Base-by-base conservation (phyloP, 2,797 vertebrate genomes). In the Oreortyx pictus region DNA sequence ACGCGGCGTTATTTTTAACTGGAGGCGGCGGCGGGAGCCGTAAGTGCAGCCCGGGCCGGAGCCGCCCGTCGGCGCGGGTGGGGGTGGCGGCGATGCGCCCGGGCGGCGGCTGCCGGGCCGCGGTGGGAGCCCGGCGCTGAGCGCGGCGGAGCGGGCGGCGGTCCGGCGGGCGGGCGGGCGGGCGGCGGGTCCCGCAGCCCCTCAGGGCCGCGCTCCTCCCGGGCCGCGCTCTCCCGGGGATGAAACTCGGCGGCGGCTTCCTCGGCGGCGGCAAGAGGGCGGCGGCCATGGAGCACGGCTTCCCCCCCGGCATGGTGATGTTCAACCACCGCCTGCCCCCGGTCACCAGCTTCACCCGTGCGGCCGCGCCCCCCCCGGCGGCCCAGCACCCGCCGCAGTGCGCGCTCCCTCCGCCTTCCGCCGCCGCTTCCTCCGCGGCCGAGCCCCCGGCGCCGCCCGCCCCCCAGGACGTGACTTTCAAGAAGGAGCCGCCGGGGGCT, bases 251-350 rank as follows among this genome's bases (percentile, higher is more conserved):
- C 97, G 98, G 99, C 97, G 98, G 99, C 96, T 99, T 99, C 98
- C 97, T 98, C 97, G 98, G 98, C 86, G 98, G 98, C 92, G 67
- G 96, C 94, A 98, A 98, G 95, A 98, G 98, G 98, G 97, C 98
- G 97, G 98, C 98, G 89, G 98, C 98, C 95, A 99, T 99, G 99
- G 99, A 99, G 97, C 98, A 99, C 94, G 97, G 98, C 93, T 99
- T 99, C 89, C 97, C 99, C 93, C 98, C 98, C 89, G 97, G 99
- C 96, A 99, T 99, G 99, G 98, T 99, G 86, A 99, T 99, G 99
- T 99, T 99, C 98, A 99, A 98, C 97, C 99, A 99, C 98, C 97
- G 97, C 81, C 98, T 99, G 86, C 99, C 99, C 65, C 99, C 99
- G 41, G 99, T 99, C 97, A 98, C 99, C 98, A 99, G 99, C 98